Base-by-base conservation (phyloP, 2,113 vertebrate species). In the Philantomba maxwellii region DNA sequence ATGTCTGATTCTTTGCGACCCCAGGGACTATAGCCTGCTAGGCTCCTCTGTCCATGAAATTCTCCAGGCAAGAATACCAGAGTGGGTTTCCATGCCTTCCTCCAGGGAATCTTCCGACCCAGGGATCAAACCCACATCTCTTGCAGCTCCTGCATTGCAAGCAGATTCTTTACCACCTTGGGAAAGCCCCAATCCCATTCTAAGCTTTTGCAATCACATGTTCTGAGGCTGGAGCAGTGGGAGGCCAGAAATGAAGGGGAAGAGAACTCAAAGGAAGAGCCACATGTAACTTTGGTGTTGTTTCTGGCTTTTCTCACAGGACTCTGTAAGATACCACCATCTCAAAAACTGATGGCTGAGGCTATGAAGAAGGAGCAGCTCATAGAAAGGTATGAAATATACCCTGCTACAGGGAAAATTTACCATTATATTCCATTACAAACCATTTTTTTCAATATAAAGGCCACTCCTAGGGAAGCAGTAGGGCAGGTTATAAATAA, bases 251-350 rank as follows among this genome's bases (percentile, higher is more conserved):
- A 17, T 1, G 43, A 87, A 57, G 83, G 90, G 64, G 16, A 89
- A 39, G 78, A 43, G 26, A 58, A 55, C 4, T 16, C 36, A 75
- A 70, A 94, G 57, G 43, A 64, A 86, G 60, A 85, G 25, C 21
- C 53, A 53, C 2, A 1, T 55, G 45, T 25, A 92, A 73, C 30
- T 45, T 75, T 2, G n/a, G 7, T 39, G 11, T 51, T 96, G 55
- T 47, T 36, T 51, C 43, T 16, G 4, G 45, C 95, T 85, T 92
- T 97, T 0, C 91, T 66, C 87, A 36, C 81, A 99, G 98, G 98
- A 33, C 97, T 97, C 93, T 98, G 97, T 92, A 97, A 97, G 85
- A 96, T 99, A 45, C 99, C 99, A 95, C 53, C 98, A 9, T 3
- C 96, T 73, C 96, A 89, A 91, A 98, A 64, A 93, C 45, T 98